Evolutionary conservation across 64 coral and sea anemone genomes (phyloP).

Genomic region (Platygyra sinensis): DNA sequence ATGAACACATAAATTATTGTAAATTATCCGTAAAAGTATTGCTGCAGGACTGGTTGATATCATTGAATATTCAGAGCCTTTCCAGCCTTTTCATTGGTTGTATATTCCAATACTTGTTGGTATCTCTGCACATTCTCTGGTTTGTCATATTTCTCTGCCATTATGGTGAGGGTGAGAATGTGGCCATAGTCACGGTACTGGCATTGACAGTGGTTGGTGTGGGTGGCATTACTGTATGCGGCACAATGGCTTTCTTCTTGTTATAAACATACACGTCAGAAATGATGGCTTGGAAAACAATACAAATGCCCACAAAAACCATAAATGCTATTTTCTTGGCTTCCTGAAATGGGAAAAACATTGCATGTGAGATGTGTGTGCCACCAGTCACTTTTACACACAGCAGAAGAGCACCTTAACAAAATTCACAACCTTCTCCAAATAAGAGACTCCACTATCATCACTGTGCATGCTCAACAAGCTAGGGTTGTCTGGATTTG

Average conservation of each 20-base stretch:
- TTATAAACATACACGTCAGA: slow-evolving; percentile 85
- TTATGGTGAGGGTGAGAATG: neutral
- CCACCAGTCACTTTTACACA: neutral
- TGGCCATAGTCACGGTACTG: neutral
- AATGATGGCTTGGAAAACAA: slow-evolving; percentile 82
- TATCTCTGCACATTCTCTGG: neutral
- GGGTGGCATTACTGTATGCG: neutral
- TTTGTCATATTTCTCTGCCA: neutral
- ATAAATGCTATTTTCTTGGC: slow-evolving; percentile 79
- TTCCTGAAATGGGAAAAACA: slow-evolving; percentile 55
- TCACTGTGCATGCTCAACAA: too few species aligned
- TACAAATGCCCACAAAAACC: slow-evolving; percentile 81
- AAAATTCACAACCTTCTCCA: too few species aligned
- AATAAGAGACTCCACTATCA: too few species aligned
- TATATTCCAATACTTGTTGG: neutral
- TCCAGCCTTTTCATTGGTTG: too few species aligned
- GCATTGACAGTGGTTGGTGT: neutral
- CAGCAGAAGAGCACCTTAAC: neutral
- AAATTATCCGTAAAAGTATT: too few species aligned
- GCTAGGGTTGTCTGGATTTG: too few species aligned
- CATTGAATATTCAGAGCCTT: too few species aligned
- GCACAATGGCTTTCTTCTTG: neutral
- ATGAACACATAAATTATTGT: too few species aligned
- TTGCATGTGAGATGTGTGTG: neutral
- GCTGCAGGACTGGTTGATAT: too few species aligned